Base-by-base conservation (phyloP, 1,140 invertebrate species). In the Oppia nitens region DNA sequence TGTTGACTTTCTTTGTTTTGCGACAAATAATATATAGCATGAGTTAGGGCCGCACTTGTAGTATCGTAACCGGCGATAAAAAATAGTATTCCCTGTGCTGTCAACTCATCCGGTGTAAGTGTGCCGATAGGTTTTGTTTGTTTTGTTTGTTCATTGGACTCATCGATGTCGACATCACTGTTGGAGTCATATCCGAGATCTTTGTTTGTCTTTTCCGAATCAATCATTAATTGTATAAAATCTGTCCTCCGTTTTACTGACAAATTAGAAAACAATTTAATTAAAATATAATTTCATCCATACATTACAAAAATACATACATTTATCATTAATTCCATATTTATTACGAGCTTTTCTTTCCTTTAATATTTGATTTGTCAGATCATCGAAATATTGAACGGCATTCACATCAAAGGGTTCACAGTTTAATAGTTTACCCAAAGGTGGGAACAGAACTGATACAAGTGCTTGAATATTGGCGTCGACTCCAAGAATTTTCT, bases 11-110 rank as follows among this genome's bases (percentile, higher is more conserved):
- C 73, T 1, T 73, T 73, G 66, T 82, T 72, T 45, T 78, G 69
- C 1, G 83, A 78, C 50, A 89, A 66, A 64, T 82, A 78, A 63
- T 82, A 79, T 0, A 83, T 66, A 6, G 76, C 72, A 65, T 81
- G 82, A 0, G 78, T 71, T 56, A 88, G 76, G 1, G 80, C 74
- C 3, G 78, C 79, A 0, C 83, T 81, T 0, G 83, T 83, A 0
- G 86, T 87, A 68, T 88, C 84, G 56, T 81, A 83, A 4, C 84
- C 82, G 47, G 83, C 84, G 1, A 78, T 70, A 53, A 84, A 82
- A 65, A 85, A 85, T 4, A 81, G 73, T 40, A 81, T 77, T 0
- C 74, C 73, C 68, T 82, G 78, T 0, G 78, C 79, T 0, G 79
- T 26, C 4, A 61, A 53, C 20, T 61, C 55, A 9, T 52, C 60